A percentile compares a stretch with the other conserved stretches of the same genome.
Conservation (phyloP, 2,113 vertebrate genomes). For the Austrofundulus limnaeus region DNA sequence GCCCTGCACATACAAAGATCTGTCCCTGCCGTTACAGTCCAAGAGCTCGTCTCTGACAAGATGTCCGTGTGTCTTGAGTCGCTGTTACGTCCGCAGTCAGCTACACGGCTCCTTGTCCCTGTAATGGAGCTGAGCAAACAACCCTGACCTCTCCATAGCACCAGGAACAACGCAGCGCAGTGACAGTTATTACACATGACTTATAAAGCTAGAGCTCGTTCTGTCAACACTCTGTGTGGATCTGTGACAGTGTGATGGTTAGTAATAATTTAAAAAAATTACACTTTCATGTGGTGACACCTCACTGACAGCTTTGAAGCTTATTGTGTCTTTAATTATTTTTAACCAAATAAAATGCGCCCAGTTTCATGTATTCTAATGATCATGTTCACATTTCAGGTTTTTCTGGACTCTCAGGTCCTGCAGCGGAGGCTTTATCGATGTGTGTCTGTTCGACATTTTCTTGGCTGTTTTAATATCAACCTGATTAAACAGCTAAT, state of each 20-base stretch:
- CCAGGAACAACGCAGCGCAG: conserved; percentile 34
- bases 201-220: conserved; percentile 30
- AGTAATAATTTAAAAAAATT: not conserved
- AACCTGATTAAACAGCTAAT: not conserved
- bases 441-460: not conserved
- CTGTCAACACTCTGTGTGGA: conserved; percentile 5
- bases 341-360: not conserved
- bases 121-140: too few relatives aligned
- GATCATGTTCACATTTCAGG: conserved; percentile 23
- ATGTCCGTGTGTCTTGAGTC: conserved; percentile 62
- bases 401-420: conserved; percentile 51
- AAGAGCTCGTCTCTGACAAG: conserved; percentile 53
- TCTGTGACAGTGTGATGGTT: not conserved
- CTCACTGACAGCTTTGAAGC: too few relatives aligned
- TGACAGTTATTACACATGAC: conserved; percentile 57
- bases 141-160: conserved; percentile 59
- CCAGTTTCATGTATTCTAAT: not conserved
- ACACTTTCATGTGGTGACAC: too few relatives aligned
- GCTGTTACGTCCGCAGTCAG: conserved; percentile 61
- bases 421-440: conserved; percentile 11
- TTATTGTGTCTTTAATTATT: too few relatives aligned
- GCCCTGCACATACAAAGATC: conserved; percentile 8
- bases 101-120: conserved; percentile 59
- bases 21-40: conserved; percentile 44
- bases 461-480: conserved; percentile 12